Percentiles rank a stretch among this genome's conserved stretches.
Conservation (phyloP, 1,140 invertebrate species). For the Cotesia chilonis region DNA sequence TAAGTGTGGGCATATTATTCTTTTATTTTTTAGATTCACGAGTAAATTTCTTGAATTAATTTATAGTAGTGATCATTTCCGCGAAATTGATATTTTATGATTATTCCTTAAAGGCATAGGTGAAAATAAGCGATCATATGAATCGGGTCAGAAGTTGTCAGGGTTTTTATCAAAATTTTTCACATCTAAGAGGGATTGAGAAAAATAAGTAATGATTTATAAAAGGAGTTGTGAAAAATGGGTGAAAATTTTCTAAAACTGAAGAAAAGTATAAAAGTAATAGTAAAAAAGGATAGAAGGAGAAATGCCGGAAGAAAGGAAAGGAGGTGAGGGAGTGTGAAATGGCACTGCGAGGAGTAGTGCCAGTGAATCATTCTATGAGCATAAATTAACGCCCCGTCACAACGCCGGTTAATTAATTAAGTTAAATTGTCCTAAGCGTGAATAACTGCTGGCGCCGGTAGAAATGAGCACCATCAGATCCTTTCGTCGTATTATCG, state of each 20-base stretch:
- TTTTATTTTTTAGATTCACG: too few relatives aligned
- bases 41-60: too few relatives aligned
- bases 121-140: too few relatives aligned
- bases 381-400: slow-evolving; percentile 60
- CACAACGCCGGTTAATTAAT: slow-evolving; percentile 62
- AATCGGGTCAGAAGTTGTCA: too few relatives aligned
- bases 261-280: background rate
- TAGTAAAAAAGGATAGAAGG: too few relatives aligned
- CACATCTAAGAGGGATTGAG: background rate
- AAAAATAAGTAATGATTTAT: slow-evolving; percentile 21
- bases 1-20: too few relatives aligned
- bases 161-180: background rate
- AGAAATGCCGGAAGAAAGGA: too few relatives aligned
- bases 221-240: slow-evolving; percentile 7
- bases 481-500: background rate
- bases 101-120: too few relatives aligned
- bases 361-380: slow-evolving; percentile 59
- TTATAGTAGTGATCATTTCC: too few relatives aligned
- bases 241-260: slow-evolving; percentile 20
- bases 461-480: background rate
- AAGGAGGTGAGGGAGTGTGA: background rate
- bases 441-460: slow-evolving; percentile 57
- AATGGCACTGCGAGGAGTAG: slow-evolving; percentile 1
- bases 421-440: slow-evolving; percentile 63
- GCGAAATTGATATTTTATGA: too few relatives aligned